A percentile compares a stretch with the other conserved stretches of the same genome.
Conservation (phyloP, 2,113 vertebrate genomes). For the Cygnus buccinator region DNA sequence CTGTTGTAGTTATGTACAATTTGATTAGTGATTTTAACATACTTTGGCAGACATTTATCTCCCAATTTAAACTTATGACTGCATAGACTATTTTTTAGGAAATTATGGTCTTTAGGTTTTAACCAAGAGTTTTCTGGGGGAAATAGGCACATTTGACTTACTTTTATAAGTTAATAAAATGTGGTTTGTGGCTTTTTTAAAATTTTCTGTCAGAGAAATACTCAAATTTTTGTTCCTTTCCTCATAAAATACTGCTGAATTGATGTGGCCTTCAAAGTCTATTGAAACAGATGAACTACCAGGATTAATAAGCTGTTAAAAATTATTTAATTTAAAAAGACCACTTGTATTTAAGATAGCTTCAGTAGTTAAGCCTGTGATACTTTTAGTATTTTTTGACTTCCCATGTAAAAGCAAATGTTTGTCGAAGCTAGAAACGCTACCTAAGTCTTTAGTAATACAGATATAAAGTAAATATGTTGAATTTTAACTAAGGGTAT, state of each 20-base stretch:
- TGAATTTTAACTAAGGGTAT: neutral
- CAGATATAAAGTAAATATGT: neutral
- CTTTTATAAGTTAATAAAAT: conserved; percentile 4
- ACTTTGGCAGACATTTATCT: neutral
- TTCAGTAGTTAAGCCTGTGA: neutral
- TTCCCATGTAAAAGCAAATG: neutral
- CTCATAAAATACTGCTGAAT: neutral
- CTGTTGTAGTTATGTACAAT: neutral
- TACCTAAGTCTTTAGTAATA: neutral
- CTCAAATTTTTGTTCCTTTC: neutral
- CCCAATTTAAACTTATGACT: neutral
- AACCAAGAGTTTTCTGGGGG: neutral
- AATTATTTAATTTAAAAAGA: neutral
- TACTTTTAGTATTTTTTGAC: neutral
- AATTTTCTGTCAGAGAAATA: neutral
- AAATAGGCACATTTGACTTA: neutral
- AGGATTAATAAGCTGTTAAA: neutral
- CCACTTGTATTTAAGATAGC: neutral
- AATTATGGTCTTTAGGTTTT: conserved; percentile 13
- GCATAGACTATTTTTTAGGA: neutral
- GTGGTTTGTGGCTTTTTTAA: neutral
- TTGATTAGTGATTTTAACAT: conserved; percentile 1
- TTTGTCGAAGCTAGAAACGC: neutral
- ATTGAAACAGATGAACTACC: neutral
- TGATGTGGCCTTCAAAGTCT: neutral